These are phyloP conservation scores for Balaenoptera acutorostrata DNA, from an alignment of 2,113 vertebrate genomes.

Conservation along the genomic window DNA sequence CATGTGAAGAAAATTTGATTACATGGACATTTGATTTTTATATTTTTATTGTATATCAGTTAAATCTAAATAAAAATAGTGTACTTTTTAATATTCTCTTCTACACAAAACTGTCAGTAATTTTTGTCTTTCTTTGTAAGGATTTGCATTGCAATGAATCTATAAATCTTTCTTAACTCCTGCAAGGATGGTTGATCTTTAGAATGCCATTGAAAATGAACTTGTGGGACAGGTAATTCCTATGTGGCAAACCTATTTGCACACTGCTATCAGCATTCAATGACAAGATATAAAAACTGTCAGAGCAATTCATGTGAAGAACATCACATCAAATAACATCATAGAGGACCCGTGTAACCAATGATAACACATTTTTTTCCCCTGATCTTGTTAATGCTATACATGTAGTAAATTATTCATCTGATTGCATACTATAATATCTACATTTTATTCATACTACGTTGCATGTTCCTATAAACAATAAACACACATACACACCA, in stretches of 20 bases:
- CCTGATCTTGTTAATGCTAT: not conserved
- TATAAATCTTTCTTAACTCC: slow-evolving; percentile 62
- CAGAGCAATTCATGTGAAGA: slow-evolving; percentile 61
- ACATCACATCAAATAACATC: slow-evolving; percentile 43
- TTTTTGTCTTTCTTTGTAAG: not conserved
- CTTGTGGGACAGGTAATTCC: slow-evolving; percentile 56
- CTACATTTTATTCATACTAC: not conserved
- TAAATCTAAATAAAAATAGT: not conserved
- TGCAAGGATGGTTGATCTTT: slow-evolving; percentile 58
- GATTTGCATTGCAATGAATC: slow-evolving; percentile 29
- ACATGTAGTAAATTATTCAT: not conserved
- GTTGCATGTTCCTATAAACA: not conserved
- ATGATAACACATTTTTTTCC: slow-evolving; percentile 17
- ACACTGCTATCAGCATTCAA: slow-evolving; percentile 56
- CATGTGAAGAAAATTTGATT: not conserved
- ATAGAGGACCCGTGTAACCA: not conserved
- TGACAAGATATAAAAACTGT: slow-evolving; percentile 66
- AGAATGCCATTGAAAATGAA: slow-evolving; percentile 62
- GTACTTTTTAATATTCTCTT: not conserved
- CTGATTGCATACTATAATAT: not conserved
- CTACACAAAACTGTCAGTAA: not conserved
- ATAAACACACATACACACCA: not conserved
- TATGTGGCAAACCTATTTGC: slow-evolving; percentile 60
- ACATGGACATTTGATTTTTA: not conserved
- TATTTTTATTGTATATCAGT: not conserved